phyloP scores from a whole-genome alignment of 2,797 vertebrate genomes.

The Mormyrops boulengeri region DNA sequence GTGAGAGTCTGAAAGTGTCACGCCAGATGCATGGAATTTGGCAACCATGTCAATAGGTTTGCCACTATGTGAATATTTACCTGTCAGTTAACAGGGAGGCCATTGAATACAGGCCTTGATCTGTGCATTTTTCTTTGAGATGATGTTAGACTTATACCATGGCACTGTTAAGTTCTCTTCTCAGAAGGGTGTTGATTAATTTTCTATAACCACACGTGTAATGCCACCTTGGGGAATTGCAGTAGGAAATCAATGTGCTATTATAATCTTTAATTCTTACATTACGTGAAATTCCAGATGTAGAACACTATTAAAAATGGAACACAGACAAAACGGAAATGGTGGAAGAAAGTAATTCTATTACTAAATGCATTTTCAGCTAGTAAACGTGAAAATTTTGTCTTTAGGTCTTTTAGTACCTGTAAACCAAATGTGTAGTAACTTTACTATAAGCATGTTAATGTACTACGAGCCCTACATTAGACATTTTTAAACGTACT shows the following conservation, averaged over 20 bases:
- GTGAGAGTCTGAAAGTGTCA: neutral
- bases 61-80: neutral
- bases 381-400: neutral
- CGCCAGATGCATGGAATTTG: neutral
- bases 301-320: neutral
- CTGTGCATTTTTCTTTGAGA: neutral
- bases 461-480: neutral
- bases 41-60: neutral
- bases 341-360: neutral
- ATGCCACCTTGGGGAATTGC: neutral
- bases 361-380: neutral
- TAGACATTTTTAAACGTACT: neutral
- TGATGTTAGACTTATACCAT: neutral
- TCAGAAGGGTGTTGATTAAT: neutral
- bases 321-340: neutral
- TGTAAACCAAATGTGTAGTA: neutral
- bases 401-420: neutral
- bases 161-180: neutral
- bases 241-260: neutral
- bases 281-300: neutral
- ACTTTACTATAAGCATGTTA: neutral
- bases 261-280: neutral
- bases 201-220: neutral
- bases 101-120: neutral
- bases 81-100: neutral